Evolutionary conservation across 2,888 invertebrate species (phyloP).

Genomic region (Anodontia alba): DNA sequence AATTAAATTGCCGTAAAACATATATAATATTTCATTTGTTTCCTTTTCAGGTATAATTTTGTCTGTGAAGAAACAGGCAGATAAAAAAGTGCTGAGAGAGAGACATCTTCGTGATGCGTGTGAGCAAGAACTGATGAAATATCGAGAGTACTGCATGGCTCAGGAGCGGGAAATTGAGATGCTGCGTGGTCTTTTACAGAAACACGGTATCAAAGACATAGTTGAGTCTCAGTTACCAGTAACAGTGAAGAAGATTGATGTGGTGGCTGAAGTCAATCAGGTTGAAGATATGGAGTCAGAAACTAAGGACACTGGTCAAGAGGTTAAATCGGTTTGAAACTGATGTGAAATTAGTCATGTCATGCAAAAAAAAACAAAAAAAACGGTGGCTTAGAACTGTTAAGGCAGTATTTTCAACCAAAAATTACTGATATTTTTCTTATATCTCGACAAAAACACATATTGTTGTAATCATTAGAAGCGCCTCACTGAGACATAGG

Average conservation of each 20-base stretch:
- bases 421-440: no score
- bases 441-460: no score
- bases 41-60: conserved; percentile 78
- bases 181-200: conserved; percentile 80
- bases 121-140: conserved; percentile 84
- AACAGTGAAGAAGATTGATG: conserved; percentile 74
- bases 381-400: no score
- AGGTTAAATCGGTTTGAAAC: no score
- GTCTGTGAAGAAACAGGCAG: conserved; percentile 84
- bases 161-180: conserved; percentile 84
- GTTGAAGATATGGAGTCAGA: conserved; percentile 45
- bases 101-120: conserved; percentile 78
- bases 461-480: no score
- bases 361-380: no score
- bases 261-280: conserved; percentile 81
- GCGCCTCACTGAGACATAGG: no score
- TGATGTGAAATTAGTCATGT: no score
- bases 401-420: no score
- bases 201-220: conserved; percentile 80
- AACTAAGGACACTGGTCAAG: not conserved
- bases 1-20: no score
- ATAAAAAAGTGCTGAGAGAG: conserved; percentile 82
- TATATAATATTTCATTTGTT: no score
- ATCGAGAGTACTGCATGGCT: conserved; percentile 82
- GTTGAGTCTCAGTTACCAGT: conserved; percentile 70